A percentile compares a stretch with the other conserved stretches of the same genome.
phyloP scores from a whole-genome alignment of 1,140 invertebrate genomes.

The Ceratina calcarata region DNA sequence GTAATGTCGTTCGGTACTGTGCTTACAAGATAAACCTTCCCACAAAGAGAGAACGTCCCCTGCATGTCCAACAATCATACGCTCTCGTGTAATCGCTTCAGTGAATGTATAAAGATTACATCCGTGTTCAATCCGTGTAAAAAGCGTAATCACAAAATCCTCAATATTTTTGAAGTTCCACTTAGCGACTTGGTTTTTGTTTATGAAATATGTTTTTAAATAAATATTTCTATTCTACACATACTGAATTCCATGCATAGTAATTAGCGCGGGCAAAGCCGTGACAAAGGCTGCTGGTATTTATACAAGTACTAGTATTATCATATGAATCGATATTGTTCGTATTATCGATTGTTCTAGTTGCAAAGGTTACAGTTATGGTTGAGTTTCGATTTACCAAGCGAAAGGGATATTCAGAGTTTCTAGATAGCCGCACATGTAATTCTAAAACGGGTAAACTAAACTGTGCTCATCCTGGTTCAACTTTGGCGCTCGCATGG shows the following conservation, averaged over 20 bases:
- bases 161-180: not conserved
- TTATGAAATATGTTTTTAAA: not conserved
- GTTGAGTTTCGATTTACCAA: not conserved
- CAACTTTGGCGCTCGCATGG: constrained; percentile 11
- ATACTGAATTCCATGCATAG: not conserved
- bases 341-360: not conserved
- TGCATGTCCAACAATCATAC: constrained; percentile 26
- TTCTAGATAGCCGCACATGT: constrained; percentile 9
- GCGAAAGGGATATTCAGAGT: not conserved
- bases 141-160: not conserved
- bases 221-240: not conserved
- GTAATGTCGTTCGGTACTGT: not conserved
- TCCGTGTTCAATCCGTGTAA: constrained; percentile 11
- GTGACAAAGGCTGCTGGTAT: no score
- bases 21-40: constrained; percentile 35
- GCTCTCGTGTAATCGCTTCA: constrained; percentile 41
- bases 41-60: constrained; percentile 32
- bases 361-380: not conserved
- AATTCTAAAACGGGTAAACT: constrained; percentile 11
- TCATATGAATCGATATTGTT: not conserved
- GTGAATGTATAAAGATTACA: constrained; percentile 37
- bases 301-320: no score
- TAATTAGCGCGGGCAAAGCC: no score
- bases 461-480: constrained; percentile 9
- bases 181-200: not conserved